Percentiles rank a stretch among this genome's conserved stretches.
These are phyloP conservation scores for Anas platyrhynchos DNA, from an alignment of 2,113 vertebrate species.

Conservation along the genomic window DNA sequence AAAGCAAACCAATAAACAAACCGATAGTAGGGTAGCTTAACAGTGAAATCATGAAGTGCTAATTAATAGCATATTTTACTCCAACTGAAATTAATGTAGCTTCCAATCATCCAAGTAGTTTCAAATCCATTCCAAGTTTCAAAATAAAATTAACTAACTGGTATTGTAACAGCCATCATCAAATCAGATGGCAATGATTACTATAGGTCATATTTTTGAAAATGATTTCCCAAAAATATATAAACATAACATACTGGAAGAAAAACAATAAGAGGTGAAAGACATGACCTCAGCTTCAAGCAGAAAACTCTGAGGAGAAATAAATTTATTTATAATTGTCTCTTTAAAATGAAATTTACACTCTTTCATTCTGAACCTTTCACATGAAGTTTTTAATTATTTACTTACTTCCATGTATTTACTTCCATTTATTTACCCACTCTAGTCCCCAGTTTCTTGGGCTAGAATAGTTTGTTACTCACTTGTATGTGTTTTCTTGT, in stretches of 20 bases:
- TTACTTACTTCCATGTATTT: background rate
- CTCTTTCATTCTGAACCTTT: background rate
- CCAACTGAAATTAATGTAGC: background rate
- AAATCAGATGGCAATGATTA: background rate
- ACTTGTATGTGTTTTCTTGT: background rate
- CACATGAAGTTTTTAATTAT: background rate
- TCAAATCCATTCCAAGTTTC: background rate
- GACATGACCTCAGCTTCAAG: background rate
- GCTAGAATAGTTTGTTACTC: background rate
- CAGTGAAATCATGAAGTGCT: background rate
- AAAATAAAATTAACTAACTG: background rate
- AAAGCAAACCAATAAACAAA: fast-evolving
- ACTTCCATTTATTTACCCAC: background rate
- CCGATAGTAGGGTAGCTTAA: background rate
- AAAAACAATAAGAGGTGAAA: background rate
- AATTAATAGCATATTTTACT: constrained; percentile 24
- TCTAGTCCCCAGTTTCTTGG: background rate
- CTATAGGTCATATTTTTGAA: background rate
- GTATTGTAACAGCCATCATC: background rate
- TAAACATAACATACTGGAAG: background rate
- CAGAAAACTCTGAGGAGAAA: background rate
- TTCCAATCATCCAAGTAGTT: constrained; percentile 4
- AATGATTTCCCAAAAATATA: background rate
- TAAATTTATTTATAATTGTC: background rate
- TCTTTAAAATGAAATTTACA: background rate